phyloP scores from a whole-genome alignment of 2,888 invertebrate species.

The Melanostoma scalare region DNA sequence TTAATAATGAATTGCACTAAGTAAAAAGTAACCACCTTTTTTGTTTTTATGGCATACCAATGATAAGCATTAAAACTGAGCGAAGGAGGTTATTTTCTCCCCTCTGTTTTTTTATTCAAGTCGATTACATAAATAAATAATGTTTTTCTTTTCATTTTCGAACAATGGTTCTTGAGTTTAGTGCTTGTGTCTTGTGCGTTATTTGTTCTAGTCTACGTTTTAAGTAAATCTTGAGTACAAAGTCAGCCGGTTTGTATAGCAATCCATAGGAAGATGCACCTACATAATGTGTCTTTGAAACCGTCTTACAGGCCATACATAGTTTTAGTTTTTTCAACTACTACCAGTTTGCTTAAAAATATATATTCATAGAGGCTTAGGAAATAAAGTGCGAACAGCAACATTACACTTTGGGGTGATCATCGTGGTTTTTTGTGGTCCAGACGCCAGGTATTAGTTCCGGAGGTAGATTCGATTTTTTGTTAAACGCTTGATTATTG shows the following conservation, averaged over 20 bases:
- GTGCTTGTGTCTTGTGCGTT: constrained; percentile 34
- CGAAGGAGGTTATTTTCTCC: not conserved
- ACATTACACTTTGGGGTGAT: constrained; percentile 71
- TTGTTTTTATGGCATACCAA: too few relatives aligned
- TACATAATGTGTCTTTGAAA: constrained; percentile 13
- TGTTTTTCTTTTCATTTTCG: not conserved
- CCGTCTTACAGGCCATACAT: constrained; percentile 12
- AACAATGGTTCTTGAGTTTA: constrained; percentile 10
- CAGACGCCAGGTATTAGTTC: constrained; percentile 81
- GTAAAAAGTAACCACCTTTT: constrained; percentile 31
- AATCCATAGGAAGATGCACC: constrained; percentile 5
- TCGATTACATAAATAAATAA: constrained; percentile 16
- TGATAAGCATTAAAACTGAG: too few relatives aligned
- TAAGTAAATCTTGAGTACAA: constrained; percentile 58
- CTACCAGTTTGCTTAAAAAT: not conserved
- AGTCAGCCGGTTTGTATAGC: constrained; percentile 55
- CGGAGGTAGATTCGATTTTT: constrained; percentile 81
- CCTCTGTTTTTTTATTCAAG: not conserved
- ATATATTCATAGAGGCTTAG: not conserved
- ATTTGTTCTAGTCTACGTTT: constrained; percentile 34
- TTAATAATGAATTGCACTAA: constrained; percentile 57
- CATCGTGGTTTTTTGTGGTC: constrained; percentile 80
- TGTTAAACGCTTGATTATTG: constrained; percentile 76
- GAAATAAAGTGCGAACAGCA: constrained; percentile 5
- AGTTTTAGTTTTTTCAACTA: too few relatives aligned